Percentiles rank a stretch among this genome's conserved stretches.
phyloP scores from a whole-genome alignment of 2,797 vertebrate species.

The Lycodopsis pacificus region DNA sequence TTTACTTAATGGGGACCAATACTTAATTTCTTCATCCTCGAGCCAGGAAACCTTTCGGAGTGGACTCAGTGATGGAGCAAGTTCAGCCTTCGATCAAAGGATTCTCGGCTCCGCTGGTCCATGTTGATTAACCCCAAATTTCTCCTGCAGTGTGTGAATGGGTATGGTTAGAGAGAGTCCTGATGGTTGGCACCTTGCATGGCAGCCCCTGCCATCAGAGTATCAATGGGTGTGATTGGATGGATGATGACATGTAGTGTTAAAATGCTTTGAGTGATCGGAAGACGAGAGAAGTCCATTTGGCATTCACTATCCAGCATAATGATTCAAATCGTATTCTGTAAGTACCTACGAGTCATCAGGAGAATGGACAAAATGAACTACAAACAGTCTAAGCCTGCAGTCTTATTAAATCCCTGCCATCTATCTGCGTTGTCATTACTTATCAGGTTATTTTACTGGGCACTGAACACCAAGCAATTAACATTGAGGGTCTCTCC shows the following conservation, averaged over 20 bases:
- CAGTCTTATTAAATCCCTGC: conserved; percentile 38
- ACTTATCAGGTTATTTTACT: conserved; percentile 37
- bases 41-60: conserved; percentile 21
- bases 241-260: not conserved
- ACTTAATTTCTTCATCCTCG: not conserved
- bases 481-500: conserved; percentile 55
- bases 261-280: too few species aligned
- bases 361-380: conserved; percentile 6
- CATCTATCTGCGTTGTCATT: conserved; percentile 14
- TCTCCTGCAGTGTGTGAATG: not conserved
- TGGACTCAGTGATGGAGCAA: not conserved
- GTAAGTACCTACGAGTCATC: conserved; percentile 26
- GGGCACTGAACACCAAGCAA: conserved; percentile 57
- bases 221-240: not conserved
- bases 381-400: conserved; percentile 23
- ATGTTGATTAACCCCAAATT: not conserved
- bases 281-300: too few species aligned
- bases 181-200: too few species aligned
- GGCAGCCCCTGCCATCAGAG: too few species aligned
- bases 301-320: not conserved
- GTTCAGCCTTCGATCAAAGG: not conserved
- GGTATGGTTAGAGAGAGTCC: too few species aligned
- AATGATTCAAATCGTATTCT: conserved; percentile 21
- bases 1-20: conserved; percentile 18
- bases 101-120: not conserved